Base-by-base conservation (phyloP, 2,113 vertebrate species). In the Bothrops jararaca region DNA sequence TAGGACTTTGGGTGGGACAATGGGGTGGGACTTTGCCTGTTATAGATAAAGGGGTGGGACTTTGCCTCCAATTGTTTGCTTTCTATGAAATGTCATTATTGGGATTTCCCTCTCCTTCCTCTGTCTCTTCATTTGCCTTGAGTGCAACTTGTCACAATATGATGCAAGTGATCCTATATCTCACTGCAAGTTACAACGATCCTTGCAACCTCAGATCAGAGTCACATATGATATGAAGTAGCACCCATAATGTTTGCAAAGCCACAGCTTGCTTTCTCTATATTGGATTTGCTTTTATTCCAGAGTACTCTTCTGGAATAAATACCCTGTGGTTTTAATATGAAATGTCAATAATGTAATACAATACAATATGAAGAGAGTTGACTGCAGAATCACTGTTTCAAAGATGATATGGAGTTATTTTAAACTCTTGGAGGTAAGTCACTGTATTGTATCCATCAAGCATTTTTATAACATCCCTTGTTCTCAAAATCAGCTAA, bases 391-490 rank as follows among this genome's bases (percentile, higher is more conserved):
- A 48, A 24, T 86, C 90, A 91, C 42, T 23, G 18, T 86, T 91
- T 91, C 90, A 85, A 85, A 85, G 74, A 20, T 85, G 90, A 91
- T 91, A 29, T 42, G n/a, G 39, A 91, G 91, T 45, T 10, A 69
- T 34, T 86, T 92, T 87, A 56, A 85, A 34, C 9, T 53, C 56
- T 52, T 57, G 39, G 42, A 52, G 57, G 45, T 56, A 24, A 88
- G 15, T 64, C 56, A 58, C 12, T 69, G 5, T 20, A 64, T 92
- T 88, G 18, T 57, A 92, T 39, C n/a, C 87, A 12, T 87, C 20
- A 87, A 26, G 50, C 56, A 90, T 80, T 80, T 91, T 54, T 24
- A 56, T 42, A 39, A 91, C 22, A 48, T 15, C 11, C 11, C 22
- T 52, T 12, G 11, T 24, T 48, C n/a, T 39, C 22, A 64, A 64